Base-by-base conservation (phyloP, 2,888 invertebrate genomes). In the Papilio demoleus region DNA sequence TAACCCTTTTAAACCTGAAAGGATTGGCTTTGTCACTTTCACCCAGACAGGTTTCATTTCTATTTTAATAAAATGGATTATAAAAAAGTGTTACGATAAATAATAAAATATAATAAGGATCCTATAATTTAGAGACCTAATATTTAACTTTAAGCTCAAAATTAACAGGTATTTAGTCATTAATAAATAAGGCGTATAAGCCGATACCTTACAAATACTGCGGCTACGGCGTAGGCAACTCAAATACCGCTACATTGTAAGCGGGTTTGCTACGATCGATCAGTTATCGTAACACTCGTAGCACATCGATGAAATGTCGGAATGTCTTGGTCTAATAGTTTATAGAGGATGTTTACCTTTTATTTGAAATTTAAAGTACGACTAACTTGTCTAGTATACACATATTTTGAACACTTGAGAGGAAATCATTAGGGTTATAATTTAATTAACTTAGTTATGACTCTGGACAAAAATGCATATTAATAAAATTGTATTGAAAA, bases 1-100 rank as follows among this genome's bases (percentile, higher is more conserved):
- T 76, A 78, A 79, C 80, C 81, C 81, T 76, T 77, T 75, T 74
- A 74, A 75, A 75, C 76, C 74, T 75, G 72, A 77, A 75, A 75
- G 80, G 78, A 75, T 78, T 74, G 70, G 73, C 74, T 68, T 75
- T 76, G 75, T 75, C 78, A 74, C 74, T 73, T 71, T 14, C 14
- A 66, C 14, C 45, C 58, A 34, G 34, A 19, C 14, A 40, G 22
- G 42, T 31, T 58, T 42, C 14, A 42, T 65, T 65, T 58, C 42
- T 31, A 24, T 64, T 64, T 64, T 40, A 62, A 45, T 17, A 45
- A 45, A 31, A 62, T 19, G 6, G 8, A 14, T n/a, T 27, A 53
- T n/a, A 4, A 22, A 12, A 47, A 22, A 47, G 22, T 11, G 22
- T 22, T 24, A 47, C 1, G 22, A 47, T 22, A 47, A 22, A 22